A percentile compares a stretch with the other conserved stretches of the same genome.
Evolutionary conservation across 2,113 vertebrate species (phyloP).

Genomic region (Circaetus cinerascens): DNA sequence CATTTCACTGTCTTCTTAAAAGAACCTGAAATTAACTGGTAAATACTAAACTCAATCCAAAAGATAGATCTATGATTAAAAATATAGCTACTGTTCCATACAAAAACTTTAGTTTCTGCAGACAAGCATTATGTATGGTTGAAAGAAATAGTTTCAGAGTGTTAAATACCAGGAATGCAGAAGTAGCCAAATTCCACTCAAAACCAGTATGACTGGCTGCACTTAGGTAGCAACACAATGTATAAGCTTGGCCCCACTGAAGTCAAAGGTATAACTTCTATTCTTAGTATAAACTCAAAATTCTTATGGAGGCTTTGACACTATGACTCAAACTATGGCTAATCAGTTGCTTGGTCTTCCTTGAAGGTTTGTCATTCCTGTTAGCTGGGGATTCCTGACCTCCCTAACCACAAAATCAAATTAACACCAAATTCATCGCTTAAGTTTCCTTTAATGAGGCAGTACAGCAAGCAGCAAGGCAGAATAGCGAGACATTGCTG

Average conservation of each 20-base stretch:
- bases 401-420: background rate
- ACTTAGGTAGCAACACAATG: background rate
- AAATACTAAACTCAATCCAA: background rate
- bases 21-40: constrained; percentile 29
- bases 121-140: background rate
- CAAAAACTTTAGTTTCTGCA: background rate
- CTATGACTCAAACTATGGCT: background rate
- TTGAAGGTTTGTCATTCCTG: background rate
- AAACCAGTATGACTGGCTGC: background rate
- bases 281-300: background rate
- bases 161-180: background rate
- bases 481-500: background rate
- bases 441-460: background rate
- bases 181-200: background rate
- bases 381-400: background rate
- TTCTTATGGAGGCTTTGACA: background rate
- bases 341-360: background rate
- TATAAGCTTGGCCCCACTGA: background rate
- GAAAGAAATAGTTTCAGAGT: constrained; percentile 4
- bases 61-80: background rate
- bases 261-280: background rate
- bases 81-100: background rate
- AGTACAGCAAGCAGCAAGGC: background rate
- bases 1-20: background rate
- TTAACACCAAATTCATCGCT: background rate